Base-by-base conservation (phyloP, 1,140 invertebrate species). In the Drosophila willistoni region DNA sequence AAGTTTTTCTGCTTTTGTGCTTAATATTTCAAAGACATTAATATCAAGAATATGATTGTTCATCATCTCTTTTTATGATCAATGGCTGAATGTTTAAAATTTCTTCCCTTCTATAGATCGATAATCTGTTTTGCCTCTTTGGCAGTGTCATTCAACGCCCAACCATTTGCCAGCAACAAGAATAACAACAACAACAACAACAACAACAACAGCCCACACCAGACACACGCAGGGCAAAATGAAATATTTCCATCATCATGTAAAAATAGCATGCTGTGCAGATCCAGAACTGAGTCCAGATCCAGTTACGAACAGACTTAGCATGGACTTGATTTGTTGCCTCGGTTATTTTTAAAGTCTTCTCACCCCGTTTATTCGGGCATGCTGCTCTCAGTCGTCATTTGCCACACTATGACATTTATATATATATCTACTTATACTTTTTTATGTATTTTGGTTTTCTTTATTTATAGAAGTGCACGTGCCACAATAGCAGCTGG, bases 381-480 rank as follows among this genome's bases (percentile, higher is more conserved):
- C 47, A 51, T 29, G 29, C 29, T 29, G 29, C 29, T 29, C 6
- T 29, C 29, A 29, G 29, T 29, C 29, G 29, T 3, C 60, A 51
- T 60, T 63, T 62, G 62, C 76, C 68, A 57, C 66, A 79, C 66
- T 73, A 73, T 73, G 65, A 76, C 73, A 76, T 68, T 60, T 42
- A 12, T 22, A 12, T 51, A 22, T 22, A 12, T 36, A 36, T 36
- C 29, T 29, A 29, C 29, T 29, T 29, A 29, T 29, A 29, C 29
- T 29, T 19, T 51, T 51, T 51, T 42, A 29, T 47, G 25, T 44
- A 63, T 33, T 69, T 64, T 42, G 33, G 33, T 33, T 56, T 17
- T 3, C 36, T 74, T 75, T 80, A 80, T 80, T 80, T 80, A 80
- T 76, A 68, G 77, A 64, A 47, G 59, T 63, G 72, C 68, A 80